Percentiles rank a stretch among this genome's conserved stretches.
Conservation (phyloP, 2,797 vertebrate species). For the Myotis pilosus region DNA sequence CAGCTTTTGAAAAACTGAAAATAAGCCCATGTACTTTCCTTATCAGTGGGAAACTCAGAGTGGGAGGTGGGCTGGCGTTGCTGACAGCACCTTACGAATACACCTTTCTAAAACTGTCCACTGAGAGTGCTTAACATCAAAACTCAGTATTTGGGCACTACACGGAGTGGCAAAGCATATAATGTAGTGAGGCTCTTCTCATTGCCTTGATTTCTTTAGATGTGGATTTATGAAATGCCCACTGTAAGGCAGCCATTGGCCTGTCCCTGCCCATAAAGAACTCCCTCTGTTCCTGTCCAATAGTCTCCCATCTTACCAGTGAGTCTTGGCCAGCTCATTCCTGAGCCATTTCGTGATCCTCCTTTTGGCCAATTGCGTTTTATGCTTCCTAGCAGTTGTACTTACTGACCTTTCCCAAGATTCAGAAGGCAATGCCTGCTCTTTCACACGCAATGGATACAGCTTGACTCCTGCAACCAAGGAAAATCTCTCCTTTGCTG, state of each 20-base stretch:
- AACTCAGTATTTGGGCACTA: background rate
- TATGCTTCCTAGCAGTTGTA: background rate
- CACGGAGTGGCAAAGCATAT: background rate
- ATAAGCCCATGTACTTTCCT: background rate
- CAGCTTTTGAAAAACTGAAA: background rate
- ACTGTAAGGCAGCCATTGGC: background rate
- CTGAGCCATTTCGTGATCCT: background rate
- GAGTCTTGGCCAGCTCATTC: background rate
- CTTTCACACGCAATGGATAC: background rate
- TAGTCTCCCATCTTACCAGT: background rate
- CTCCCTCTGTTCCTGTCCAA: background rate
- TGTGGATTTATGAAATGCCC: background rate
- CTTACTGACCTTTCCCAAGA: constrained; percentile 11
- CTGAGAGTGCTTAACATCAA: too few species aligned
- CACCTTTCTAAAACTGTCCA: background rate
- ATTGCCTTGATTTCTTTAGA: background rate
- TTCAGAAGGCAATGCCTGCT: background rate
- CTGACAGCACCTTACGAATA: background rate
- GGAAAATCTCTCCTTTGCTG: background rate
- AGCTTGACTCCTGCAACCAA: background rate
- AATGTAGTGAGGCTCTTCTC: background rate
- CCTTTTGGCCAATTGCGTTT: background rate
- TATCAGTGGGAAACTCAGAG: background rate
- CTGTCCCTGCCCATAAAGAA: background rate
- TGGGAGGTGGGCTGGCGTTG: background rate